Conservation (phyloP, 2,113 vertebrate genomes). For the Eubucco bourcierii region DNA sequence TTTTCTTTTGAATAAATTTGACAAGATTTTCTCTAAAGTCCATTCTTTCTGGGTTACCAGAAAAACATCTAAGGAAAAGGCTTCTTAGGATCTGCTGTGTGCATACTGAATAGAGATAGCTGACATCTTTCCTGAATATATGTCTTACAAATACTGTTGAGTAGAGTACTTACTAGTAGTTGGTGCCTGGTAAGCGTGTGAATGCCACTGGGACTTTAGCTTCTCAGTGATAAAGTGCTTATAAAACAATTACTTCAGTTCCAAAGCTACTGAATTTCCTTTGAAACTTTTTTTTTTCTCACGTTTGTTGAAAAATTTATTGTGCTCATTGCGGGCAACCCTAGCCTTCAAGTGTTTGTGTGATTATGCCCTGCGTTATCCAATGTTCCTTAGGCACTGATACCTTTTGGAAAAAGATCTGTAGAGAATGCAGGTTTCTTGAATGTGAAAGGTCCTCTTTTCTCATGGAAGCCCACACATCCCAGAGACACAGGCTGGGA, state of each 20-base stretch:
- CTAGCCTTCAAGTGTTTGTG: neutral
- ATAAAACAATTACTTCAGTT: neutral
- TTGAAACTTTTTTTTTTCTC: neutral
- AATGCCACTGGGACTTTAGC: neutral
- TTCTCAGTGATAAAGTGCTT: neutral
- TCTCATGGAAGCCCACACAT: neutral
- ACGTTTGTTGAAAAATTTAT: neutral
- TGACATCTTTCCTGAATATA: neutral
- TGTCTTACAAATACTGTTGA: neutral
- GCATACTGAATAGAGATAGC: neutral
- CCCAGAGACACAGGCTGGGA: neutral
- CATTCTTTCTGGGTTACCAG: neutral
- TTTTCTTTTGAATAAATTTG: neutral
- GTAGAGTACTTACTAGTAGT: neutral
- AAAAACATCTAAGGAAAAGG: neutral
- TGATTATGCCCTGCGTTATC: neutral
- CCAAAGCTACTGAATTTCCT: neutral
- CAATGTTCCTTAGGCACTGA: neutral
- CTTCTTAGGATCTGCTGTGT: neutral
- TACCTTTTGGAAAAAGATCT: neutral
- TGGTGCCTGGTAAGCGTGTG: neutral
- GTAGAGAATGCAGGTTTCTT: neutral
- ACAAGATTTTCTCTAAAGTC: neutral
- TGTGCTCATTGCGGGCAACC: fast-evolving
- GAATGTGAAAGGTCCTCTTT: neutral